Evolutionary conservation across 2,113 vertebrate genomes (phyloP), one percentile per base, ranked within the genome.

Genomic region (Colaptes auratus): DNA sequence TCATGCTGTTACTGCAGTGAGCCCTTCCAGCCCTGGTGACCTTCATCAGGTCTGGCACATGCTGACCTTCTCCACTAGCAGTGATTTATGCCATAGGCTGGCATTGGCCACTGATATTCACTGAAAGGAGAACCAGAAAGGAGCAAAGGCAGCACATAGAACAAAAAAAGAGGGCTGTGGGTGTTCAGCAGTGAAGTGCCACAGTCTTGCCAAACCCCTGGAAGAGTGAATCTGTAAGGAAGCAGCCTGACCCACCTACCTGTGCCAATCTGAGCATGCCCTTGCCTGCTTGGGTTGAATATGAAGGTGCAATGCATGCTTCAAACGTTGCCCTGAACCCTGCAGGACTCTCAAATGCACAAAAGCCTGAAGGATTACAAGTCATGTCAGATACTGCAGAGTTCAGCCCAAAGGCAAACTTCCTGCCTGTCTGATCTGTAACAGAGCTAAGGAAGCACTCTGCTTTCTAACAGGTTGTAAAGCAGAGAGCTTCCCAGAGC

Each of bases 31-130:
- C 35, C 21, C 61, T 36, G 8, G 25, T 48, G 44, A 36, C 30
- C 81, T 55, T 5, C 31, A 50, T 17, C 60, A 42, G 28, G 60
- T 64, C 36, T 3, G 15, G 5, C 8, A 10, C 0, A 14, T 5
- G 16, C 65, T 74, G 77, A 36, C 36, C 31, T 81, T 44, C 39
- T 6, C 30, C 55, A 81, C 66, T 44, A 44, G 75, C 81, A 89
- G 48, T 0, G 4, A 20, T 64, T 74, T 69, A 91, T 61, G 15
- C 56, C 21, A 1, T 35, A 10, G 2, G 0, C 44, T 46, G 7
- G 8, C 60, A 36, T 0, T 48, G 30, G 8, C 30, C 35, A 4
- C 60, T 27, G 52, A 50, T 20, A 12, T 23, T 28, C 9, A 46
- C 16, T 30, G 20, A 60, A 59, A 55, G 76, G 36, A 42, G 78